Evolutionary conservation across 2,888 invertebrate species (phyloP), one percentile per base, ranked within the genome.

Genomic region (Ischnura elegans): DNA sequence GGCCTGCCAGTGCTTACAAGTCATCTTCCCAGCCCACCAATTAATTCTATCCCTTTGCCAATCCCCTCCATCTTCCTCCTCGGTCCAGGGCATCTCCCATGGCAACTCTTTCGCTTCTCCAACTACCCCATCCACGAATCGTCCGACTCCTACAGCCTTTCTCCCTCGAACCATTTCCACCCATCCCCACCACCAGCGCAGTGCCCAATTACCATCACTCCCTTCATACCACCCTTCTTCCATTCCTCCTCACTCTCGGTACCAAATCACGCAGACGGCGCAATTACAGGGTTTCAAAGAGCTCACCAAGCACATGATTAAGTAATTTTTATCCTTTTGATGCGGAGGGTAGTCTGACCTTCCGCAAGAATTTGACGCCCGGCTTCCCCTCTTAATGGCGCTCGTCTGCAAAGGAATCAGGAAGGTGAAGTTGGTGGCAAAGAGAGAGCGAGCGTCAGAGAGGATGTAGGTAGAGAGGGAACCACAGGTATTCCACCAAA

Each of bases 11-110:
- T 76, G 76, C 76, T 76, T 76, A 76, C 76, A 36, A 76, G 76
- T 76, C 76, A 76, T 76, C 76, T 76, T 76, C 76, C 76, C 10
- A 76, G 16, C 29, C 76, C 76, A 10, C 13, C 76, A 76, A 76
- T 76, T 76, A 76, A 76, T 76, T 76, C 76, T 36, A 76, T 76
- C 76, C 76, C 76, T 76, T 76, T 76, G 76, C 76, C 76, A 76
- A 76, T 76, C 76, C 76, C 25, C 76, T 76, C 8, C 76, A 76
- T 76, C 76, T 76, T n/a, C 61, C 76, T 76, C 76, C 36, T 25
- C 61, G 61, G 76, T 76, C 36, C 36, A 36, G 29, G 76, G 76
- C 36, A 76, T 76, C 76, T 76, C 76, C 76, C 76, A 76, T 76
- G 76, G 76, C 76, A 76, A 76, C 76, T 76, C 36, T 76, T 76